Percentiles rank a stretch among this genome's conserved stretches.
phyloP scores from a whole-genome alignment of 2,113 vertebrate species.

The Hippocampus zosterae region DNA sequence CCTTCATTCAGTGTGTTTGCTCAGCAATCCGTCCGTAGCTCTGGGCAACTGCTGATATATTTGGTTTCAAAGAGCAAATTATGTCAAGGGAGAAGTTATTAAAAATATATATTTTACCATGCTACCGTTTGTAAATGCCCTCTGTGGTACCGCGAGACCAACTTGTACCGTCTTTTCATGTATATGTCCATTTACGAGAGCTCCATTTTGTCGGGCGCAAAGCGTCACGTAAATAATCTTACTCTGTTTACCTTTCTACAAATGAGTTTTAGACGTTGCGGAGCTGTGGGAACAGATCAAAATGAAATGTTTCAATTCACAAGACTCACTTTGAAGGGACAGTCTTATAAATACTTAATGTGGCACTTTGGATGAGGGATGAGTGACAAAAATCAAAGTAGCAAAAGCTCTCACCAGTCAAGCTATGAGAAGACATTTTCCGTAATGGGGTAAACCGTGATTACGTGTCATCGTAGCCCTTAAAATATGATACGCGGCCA shows the following conservation, averaged over 20 bases:
- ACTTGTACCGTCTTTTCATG: neutral
- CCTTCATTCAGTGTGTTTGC: neutral
- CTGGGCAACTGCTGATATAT: neutral
- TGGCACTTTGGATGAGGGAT: neutral
- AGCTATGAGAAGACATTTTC: neutral
- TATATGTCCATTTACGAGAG: neutral
- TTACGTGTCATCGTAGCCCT: neutral
- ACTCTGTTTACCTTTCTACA: neutral
- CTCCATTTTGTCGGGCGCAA: too few relatives aligned
- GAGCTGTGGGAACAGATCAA: neutral
- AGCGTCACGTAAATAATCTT: neutral
- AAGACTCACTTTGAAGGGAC: neutral
- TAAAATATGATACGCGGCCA: neutral
- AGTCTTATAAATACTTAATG: neutral
- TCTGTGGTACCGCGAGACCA: neutral
- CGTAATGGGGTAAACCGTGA: neutral
- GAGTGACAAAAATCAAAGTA: constrained; percentile 1
- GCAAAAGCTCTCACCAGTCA: neutral
- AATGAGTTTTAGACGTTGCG: neutral
- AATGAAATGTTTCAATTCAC: neutral
- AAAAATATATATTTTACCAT: neutral
- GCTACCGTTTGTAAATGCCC: neutral
- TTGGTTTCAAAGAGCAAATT: neutral
- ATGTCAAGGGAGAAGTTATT: neutral
- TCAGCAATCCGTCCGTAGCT: neutral